Base-by-base conservation (phyloP, 1,140 invertebrate species). In the Dufourea novaeangliae region DNA sequence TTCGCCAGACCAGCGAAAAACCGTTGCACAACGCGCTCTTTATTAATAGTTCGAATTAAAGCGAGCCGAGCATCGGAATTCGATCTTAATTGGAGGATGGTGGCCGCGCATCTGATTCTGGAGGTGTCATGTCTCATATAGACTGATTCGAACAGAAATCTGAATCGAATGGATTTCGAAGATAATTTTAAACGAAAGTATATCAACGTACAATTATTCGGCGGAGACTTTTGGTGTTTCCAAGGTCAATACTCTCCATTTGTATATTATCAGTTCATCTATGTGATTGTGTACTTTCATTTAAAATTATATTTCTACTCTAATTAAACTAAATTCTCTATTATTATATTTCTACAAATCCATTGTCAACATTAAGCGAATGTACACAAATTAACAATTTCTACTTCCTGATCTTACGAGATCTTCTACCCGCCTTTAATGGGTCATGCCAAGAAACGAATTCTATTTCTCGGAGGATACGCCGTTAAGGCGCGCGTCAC, bases 31-130 rank as follows among this genome's bases (percentile, higher is more conserved):
- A 74, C 34, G 22, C 10, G 7, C 4, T 32, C 12, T 37, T 50
- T 74, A 74, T 74, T 74, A 67, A 74, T 74, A 74, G 72, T 74
- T 66, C 14, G 32, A 67, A 74, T 66, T 74, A 74, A 44, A 44
- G 50, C 50, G 50, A 32, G 14, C 34, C 5, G 14, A 37, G n/a
- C 37, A 63, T 72, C 41, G 41, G 32, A 8, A 67, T 44, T 10
- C n/a, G n/a, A 56, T 74, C 20, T 67, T 67, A 74, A 74, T 56
- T 66, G n/a, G 37, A 56, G 20, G 62, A 41, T 29, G 14, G 1
- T n/a, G 46, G 20, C 20, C 6, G 3, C 46, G 46, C 27, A 27
- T 50, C 34, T 25, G 22, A n/a, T 10, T 39, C 22, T 63, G 59
- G 41, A 74, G 27, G 50, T 74, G 12, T 1, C 3, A 34, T 74